phyloP scores from a whole-genome alignment of 30 jellyfish, hydroid and myxozoan genomes.

The Pelagia noctiluca region DNA sequence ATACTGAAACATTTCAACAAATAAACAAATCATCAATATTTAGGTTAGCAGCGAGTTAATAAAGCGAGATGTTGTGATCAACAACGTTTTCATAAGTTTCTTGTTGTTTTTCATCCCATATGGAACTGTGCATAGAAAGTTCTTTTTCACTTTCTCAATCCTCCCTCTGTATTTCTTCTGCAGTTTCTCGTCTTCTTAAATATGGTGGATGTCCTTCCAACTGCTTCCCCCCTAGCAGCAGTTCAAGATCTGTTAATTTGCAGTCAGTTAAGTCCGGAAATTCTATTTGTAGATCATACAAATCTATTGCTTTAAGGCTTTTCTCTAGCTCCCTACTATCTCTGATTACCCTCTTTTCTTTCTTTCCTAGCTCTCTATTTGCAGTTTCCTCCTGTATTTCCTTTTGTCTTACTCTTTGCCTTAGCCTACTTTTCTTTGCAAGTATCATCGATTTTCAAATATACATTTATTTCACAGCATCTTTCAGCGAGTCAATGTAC shows the following conservation, averaged over 20 bases:
- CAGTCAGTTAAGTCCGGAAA: constrained; percentile 28
- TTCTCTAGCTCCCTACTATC: constrained; percentile 9
- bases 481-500: constrained; percentile 22
- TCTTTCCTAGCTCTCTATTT: constrained; percentile 6
- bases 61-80: constrained; percentile 20
- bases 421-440: constrained; percentile 30
- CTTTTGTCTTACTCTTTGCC: constrained; percentile 23
- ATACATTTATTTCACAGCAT: background rate
- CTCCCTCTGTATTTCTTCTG: constrained; percentile 9
- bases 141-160: constrained; percentile 31
- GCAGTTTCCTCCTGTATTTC: constrained; percentile 31
- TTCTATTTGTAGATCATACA: background rate
- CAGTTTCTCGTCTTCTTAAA: constrained; percentile 20
- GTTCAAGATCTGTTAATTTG: background rate
- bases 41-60: constrained; percentile 36
- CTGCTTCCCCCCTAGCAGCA: constrained; percentile 22
- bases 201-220: constrained; percentile 17
- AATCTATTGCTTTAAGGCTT: constrained; percentile 5
- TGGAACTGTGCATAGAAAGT: background rate
- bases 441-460: constrained; percentile 14
- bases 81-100: constrained; percentile 22
- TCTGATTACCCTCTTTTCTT: constrained; percentile 20
- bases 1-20: no score
- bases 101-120: constrained; percentile 24
- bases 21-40: constrained; percentile 1